phyloP scores from a whole-genome alignment of 2,888 invertebrate genomes.

The Exephanes ischioxanthus region DNA sequence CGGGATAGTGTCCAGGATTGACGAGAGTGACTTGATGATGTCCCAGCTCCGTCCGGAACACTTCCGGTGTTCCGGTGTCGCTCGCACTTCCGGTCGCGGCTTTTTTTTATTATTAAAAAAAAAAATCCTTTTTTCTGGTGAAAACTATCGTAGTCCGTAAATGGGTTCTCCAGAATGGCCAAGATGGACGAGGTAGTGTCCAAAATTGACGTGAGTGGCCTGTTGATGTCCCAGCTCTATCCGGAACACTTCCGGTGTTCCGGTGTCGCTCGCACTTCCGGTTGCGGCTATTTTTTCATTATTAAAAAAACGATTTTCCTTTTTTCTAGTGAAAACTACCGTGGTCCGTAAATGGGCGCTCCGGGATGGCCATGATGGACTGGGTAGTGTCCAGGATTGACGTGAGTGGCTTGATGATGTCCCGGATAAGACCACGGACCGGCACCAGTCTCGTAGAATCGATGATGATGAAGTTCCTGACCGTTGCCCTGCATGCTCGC shows the following conservation, averaged over 20 bases:
- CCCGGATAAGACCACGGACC: conserved; percentile 75
- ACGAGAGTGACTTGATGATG: conserved; percentile 73
- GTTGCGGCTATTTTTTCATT: conserved; percentile 78
- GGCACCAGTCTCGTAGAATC: conserved; percentile 78
- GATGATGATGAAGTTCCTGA: conserved; percentile 82
- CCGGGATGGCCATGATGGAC: conserved; percentile 79
- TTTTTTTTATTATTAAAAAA: conserved; percentile 69
- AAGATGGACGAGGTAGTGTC: conserved; percentile 75
- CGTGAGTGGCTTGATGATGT: conserved; percentile 74
- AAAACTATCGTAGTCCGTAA: conserved; percentile 81
- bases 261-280: conserved; percentile 65
- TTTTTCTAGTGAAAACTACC: conserved; percentile 72
- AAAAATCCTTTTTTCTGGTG: background rate
- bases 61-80: conserved; percentile 69
- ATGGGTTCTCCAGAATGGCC: conserved; percentile 78
- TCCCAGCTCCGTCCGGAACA: conserved; percentile 40
- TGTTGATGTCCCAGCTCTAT: conserved; percentile 70
- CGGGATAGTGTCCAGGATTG: conserved; percentile 67
- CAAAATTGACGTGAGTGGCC: conserved; percentile 72
- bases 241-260: conserved; percentile 69
- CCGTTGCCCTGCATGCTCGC: conserved; percentile 74
- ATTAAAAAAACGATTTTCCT: background rate
- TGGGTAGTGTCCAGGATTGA: conserved; percentile 68
- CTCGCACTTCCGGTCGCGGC: conserved; percentile 76
- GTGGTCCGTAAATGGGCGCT: conserved; percentile 82